These are phyloP conservation scores for Haliclona indistincta DNA, from an alignment of 37 sponge, comb jelly and placozoan species.

Conservation along the genomic window DNA sequence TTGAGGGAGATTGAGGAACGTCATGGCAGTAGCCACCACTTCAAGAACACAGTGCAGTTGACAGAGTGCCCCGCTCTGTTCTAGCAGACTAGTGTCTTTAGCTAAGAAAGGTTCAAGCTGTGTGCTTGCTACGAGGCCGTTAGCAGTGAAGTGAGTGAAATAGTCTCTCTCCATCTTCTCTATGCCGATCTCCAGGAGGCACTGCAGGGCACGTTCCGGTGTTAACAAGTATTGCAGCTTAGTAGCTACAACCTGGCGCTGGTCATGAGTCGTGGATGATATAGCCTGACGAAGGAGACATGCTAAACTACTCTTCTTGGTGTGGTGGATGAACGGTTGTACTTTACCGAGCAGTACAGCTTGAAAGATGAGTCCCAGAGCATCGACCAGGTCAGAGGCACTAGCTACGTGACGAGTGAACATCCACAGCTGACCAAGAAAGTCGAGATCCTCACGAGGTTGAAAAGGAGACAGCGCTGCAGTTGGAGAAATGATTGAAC, in stretches of 20 bases:
- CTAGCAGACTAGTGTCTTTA: neutral
- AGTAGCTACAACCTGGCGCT: slow-evolving; percentile 20
- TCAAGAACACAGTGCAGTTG: slow-evolving; percentile 51
- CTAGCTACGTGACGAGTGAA: slow-evolving; percentile 37
- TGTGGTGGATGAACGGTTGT: slow-evolving; percentile 52
- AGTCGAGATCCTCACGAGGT: slow-evolving; percentile 45
- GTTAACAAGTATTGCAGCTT: slow-evolving; percentile 41
- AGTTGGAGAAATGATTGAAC: slow-evolving; percentile 45
- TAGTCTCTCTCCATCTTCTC: slow-evolving; percentile 56
- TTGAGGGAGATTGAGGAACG: slow-evolving; percentile 27
- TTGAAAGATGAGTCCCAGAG: slow-evolving; percentile 36
- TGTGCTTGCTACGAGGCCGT: slow-evolving; percentile 11
- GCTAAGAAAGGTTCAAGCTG: slow-evolving; percentile 36
- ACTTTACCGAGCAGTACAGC: slow-evolving; percentile 43
- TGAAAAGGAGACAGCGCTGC: slow-evolving; percentile 7
- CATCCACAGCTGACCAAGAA: slow-evolving; percentile 60
- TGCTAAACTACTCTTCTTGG: slow-evolving; percentile 45
- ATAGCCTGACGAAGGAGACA: slow-evolving; percentile 47
- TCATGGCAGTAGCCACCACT: slow-evolving; percentile 5
- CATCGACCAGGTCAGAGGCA: slow-evolving; percentile 25
- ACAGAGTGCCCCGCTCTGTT: slow-evolving; percentile 30
- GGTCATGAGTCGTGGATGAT: neutral
- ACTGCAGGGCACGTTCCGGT: slow-evolving; percentile 10
- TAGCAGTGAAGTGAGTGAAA: slow-evolving; percentile 17
- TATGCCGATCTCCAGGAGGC: slow-evolving; percentile 56